Percentiles rank a stretch among this genome's conserved stretches.
phyloP scores from a whole-genome alignment of 2,888 invertebrate species.

The Andrena fulva region DNA sequence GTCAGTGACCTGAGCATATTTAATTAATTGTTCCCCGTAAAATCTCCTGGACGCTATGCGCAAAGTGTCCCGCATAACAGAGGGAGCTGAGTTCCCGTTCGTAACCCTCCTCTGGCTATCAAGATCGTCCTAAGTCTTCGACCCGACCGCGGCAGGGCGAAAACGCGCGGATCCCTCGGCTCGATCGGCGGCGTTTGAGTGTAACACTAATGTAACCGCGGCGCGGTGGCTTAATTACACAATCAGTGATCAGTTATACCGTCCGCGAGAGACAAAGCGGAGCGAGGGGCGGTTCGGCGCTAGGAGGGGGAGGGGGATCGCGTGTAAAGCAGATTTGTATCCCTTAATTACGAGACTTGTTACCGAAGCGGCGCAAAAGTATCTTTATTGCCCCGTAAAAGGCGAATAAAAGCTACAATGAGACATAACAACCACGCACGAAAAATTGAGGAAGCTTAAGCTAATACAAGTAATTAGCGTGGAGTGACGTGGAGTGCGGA shows the following conservation, averaged over 20 bases:
- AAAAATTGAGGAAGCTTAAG: slow-evolving; percentile 59
- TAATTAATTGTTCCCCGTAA: too few species aligned
- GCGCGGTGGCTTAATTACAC: slow-evolving; percentile 48
- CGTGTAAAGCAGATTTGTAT: slow-evolving; percentile 50
- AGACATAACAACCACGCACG: slow-evolving; percentile 49
- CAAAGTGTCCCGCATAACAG: too few species aligned
- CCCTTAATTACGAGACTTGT: slow-evolving; percentile 62
- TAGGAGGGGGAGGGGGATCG: not conserved
- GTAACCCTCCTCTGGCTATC: not conserved
- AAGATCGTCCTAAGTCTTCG: not conserved
- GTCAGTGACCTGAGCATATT: too few species aligned
- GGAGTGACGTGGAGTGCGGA: slow-evolving; percentile 38
- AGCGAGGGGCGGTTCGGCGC: not conserved
- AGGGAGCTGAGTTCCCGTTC: too few species aligned
- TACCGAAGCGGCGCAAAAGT: slow-evolving; percentile 43
- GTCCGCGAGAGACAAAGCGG: not conserved
- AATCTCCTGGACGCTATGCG: too few species aligned
- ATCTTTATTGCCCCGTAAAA: slow-evolving; percentile 59
- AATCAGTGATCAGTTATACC: slow-evolving; percentile 29
- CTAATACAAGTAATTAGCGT: slow-evolving; percentile 62
- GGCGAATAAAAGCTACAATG: slow-evolving; percentile 51
- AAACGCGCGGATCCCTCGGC: not conserved
- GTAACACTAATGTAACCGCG: slow-evolving; percentile 25
- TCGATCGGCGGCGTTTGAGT: not conserved
- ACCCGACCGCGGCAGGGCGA: not conserved